Evolutionary conservation across 2,888 invertebrate species (phyloP).

Genomic region (Lasioglossum lativentre): DNA sequence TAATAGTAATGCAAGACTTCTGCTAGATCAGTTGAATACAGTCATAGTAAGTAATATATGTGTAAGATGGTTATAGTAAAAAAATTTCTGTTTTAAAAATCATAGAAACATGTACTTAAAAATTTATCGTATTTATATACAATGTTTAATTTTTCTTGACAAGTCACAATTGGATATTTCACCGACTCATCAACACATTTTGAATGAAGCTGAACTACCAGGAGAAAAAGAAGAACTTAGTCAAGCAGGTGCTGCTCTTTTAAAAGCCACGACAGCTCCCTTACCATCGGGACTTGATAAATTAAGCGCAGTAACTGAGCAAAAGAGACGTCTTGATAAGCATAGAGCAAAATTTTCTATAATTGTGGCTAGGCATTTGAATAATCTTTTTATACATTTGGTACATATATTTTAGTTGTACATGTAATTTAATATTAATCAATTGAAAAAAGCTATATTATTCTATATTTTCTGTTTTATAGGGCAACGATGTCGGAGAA

Average conservation of each 20-base stretch:
- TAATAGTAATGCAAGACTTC: slow-evolving; percentile 93
- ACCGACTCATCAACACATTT: slow-evolving; percentile 88
- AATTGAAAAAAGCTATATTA: background rate
- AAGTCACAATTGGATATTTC: slow-evolving; percentile 90
- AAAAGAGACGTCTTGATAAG: slow-evolving; percentile 91
- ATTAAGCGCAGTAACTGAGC: slow-evolving; percentile 92
- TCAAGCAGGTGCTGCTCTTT: slow-evolving; percentile 90
- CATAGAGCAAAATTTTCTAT: slow-evolving; percentile 92
- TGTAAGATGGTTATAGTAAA: background rate
- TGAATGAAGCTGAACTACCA: slow-evolving; percentile 90
- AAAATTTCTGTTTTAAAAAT: background rate
- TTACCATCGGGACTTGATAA: slow-evolving; percentile 81
- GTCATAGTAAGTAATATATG: slow-evolving; percentile 88
- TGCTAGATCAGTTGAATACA: slow-evolving; percentile 92
- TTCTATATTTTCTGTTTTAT: slow-evolving; percentile 37
- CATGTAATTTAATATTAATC: background rate
- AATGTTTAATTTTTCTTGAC: slow-evolving; percentile 56
- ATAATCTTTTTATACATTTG: slow-evolving; percentile 97
- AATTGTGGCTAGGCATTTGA: slow-evolving; percentile 94
- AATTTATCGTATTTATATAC: slow-evolving; percentile 14
- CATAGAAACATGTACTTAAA: background rate
- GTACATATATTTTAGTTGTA: slow-evolving; percentile 80
- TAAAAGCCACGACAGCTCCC: slow-evolving; percentile 88
- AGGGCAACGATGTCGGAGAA: slow-evolving; percentile 91
- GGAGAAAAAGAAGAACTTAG: slow-evolving; percentile 88